A percentile compares a stretch with the other conserved stretches of the same genome.
These are phyloP conservation scores for Colostygia pectinataria DNA, from an alignment of 2,888 invertebrate species.

Conservation along the genomic window DNA sequence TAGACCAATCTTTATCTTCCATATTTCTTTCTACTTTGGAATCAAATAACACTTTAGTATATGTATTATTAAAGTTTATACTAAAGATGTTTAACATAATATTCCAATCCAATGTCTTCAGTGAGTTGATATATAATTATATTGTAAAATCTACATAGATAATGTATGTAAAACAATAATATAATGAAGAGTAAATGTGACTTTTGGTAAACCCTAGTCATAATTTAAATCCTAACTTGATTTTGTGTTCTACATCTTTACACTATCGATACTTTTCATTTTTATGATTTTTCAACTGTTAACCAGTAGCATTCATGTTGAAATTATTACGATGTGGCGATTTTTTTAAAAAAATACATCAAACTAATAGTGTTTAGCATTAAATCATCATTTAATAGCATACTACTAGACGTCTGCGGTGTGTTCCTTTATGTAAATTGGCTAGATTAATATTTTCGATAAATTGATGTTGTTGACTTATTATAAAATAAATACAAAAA, in stretches of 20 bases:
- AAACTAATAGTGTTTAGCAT: slow-evolving; percentile 5
- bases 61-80: slow-evolving; percentile 17
- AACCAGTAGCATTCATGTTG: slow-evolving; percentile 6
- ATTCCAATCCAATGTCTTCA: slow-evolving; percentile 21
- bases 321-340: slow-evolving; percentile 17
- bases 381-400: slow-evolving; percentile 11
- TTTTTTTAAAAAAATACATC: slow-evolving; percentile 19
- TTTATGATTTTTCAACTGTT: neutral
- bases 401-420: slow-evolving; percentile 19
- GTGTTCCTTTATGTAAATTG: slow-evolving; percentile 25
- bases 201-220: slow-evolving; percentile 34
- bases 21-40: slow-evolving; percentile 11
- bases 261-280: slow-evolving; percentile 12
- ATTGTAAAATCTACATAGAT: slow-evolving; percentile 22
- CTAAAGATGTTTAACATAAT: slow-evolving; percentile 14
- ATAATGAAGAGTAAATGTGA: slow-evolving; percentile 25
- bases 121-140: slow-evolving; percentile 15
- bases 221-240: slow-evolving; percentile 24
- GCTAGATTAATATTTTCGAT: slow-evolving; percentile 24
- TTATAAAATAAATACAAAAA: slow-evolving; percentile 12
- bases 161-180: slow-evolving; percentile 18
- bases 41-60: slow-evolving; percentile 22
- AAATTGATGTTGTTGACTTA: slow-evolving; percentile 25
- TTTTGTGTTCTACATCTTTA: slow-evolving; percentile 17
- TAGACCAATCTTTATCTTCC: slow-evolving; percentile 39